A percentile compares a stretch with the other conserved stretches of the same genome.
Conservation (phyloP, 2,113 vertebrate genomes). For the Neolamprologus modestus region DNA sequence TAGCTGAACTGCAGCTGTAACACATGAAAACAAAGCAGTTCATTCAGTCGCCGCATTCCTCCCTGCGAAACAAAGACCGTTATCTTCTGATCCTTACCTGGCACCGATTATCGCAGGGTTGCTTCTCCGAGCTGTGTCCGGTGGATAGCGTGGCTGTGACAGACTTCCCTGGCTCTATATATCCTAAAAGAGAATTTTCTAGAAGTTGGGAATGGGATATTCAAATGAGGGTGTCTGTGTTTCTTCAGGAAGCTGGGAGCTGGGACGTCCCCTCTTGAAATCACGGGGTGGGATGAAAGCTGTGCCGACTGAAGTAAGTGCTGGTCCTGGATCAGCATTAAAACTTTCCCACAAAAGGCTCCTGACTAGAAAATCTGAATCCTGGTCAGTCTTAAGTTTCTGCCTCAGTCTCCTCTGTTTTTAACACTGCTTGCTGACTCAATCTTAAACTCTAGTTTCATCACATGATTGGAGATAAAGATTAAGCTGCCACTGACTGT, state of each 20-base stretch:
- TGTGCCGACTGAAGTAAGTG: background rate
- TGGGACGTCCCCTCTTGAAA: slow-evolving; percentile 55
- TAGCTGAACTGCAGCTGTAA: slow-evolving; percentile 9
- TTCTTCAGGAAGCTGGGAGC: slow-evolving; percentile 27
- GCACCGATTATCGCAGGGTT: background rate
- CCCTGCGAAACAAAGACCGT: background rate
- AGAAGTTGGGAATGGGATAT: slow-evolving; percentile 76
- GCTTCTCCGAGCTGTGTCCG: slow-evolving; percentile 4
- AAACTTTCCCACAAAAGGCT: background rate
- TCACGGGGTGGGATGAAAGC: slow-evolving; percentile 8
- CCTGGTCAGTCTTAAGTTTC: background rate
- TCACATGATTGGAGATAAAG: slow-evolving; percentile 2
- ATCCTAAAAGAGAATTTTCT: slow-evolving; percentile 78
- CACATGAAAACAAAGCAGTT: slow-evolving; percentile 17
- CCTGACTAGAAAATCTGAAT: background rate
- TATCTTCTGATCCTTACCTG: slow-evolving; percentile 41
- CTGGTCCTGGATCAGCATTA: slow-evolving; percentile 33
- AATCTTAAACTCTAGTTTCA: slow-evolving; percentile 37
- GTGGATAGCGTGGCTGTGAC: background rate
- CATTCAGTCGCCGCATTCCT: background rate
- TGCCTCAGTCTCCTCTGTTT: background rate
- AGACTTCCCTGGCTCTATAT: slow-evolving; percentile 58
- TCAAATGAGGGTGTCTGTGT: slow-evolving; percentile 59
- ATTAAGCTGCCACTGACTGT: background rate
- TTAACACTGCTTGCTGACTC: slow-evolving; percentile 24